Base-by-base conservation (phyloP, 1,140 invertebrate species). In the Coptotermes formosanus region DNA sequence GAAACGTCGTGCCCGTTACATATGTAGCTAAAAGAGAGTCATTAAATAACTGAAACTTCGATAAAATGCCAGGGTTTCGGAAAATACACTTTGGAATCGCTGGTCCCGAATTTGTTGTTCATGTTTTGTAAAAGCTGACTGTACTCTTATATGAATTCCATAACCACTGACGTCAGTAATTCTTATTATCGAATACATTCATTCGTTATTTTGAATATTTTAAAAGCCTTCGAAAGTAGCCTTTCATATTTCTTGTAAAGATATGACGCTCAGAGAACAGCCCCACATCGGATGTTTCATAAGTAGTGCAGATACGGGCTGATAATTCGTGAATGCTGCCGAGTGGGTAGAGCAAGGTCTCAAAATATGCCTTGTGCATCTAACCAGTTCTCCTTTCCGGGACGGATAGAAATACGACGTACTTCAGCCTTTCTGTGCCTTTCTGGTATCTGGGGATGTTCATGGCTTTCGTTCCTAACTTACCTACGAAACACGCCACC, bases 221-320 rank as follows among this genome's bases (percentile, higher is more conserved):
- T 75, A 30, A 75, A 75, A 75, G 64, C 64, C 64, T n/a, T 75
- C 64, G 64, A 75, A 75, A 75, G 25, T 75, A 75, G 64, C 64
- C 64, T 75, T 75, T n/a, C 64, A 75, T 30, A 14, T 75, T 75
- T 75, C 64, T 75, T 25, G n/a, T 75, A 75, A n/a, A 75, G 64
- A 30, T 75, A 30, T 75, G n/a, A 30, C 64, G 2, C 64, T 30
- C 25, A 75, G 64, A 75, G 11, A 6, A 25, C 64, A n/a, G 0
- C 6, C 64, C n/a, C n/a, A 75, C 64, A 2, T 9, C 64, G 25
- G 25, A 75, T 7, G 64, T 75, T n/a, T 2, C 30, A 75, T 30
- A 75, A 75, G 30, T 75, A 75, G 64, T n/a, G 0, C n/a, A n/a
- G 64, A n/a, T 75, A 75, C 30, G 25, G n/a, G 8, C 64, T 30